A percentile compares a stretch with the other conserved stretches of the same genome.
phyloP scores from a whole-genome alignment of 1,140 invertebrate genomes.

The Nixonia krombeini region DNA sequence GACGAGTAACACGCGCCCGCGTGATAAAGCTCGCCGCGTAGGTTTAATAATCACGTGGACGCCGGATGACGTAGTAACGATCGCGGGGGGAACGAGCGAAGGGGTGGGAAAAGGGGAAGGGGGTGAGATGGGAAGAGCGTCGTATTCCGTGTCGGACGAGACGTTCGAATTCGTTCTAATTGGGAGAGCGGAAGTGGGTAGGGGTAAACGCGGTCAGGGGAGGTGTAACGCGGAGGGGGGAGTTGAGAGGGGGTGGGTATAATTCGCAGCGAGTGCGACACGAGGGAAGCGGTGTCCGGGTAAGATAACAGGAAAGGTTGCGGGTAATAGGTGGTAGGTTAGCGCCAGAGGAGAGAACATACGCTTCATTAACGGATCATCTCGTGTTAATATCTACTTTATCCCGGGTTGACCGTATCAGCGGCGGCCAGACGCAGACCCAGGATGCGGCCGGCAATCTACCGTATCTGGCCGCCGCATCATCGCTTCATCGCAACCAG shows the following conservation, averaged over 20 bases:
- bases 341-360: constrained; percentile 60
- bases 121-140: constrained; percentile 26
- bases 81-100: too few relatives aligned
- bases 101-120: too few relatives aligned
- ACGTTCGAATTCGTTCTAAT: constrained; percentile 49
- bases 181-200: too few relatives aligned
- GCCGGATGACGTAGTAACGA: too few relatives aligned
- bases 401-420: constrained; percentile 58
- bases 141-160: too few relatives aligned
- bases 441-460: constrained; percentile 46
- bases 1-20: too few relatives aligned
- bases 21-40: too few relatives aligned
- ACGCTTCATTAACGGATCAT: constrained; percentile 74
- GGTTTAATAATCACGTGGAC: too few relatives aligned
- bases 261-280: constrained; percentile 62
- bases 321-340: constrained; percentile 68
- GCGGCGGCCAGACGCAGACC: constrained; percentile 40
- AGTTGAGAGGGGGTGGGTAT: constrained; percentile 59
- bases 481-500: constrained; percentile 34
- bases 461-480: constrained; percentile 35
- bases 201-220: too few relatives aligned
- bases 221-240: constrained; percentile 38
- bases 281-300: constrained; percentile 66
- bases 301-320: constrained; percentile 73
- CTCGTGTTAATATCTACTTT: constrained; percentile 74